These are phyloP conservation scores for Acromyrmex echinatior DNA, from an alignment of 1,140 invertebrate genomes.

Conservation along the genomic window DNA sequence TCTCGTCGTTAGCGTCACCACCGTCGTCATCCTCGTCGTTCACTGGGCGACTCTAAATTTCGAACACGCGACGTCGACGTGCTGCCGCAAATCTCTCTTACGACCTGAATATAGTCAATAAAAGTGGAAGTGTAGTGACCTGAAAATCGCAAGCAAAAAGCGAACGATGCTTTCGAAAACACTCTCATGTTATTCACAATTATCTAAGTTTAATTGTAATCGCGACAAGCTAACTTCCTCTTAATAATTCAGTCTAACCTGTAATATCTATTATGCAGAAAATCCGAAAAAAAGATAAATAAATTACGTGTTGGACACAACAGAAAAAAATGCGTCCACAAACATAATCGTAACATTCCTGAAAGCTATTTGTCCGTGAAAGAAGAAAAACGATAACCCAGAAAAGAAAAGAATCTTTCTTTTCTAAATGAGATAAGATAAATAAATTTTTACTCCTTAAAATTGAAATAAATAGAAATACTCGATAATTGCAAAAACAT, in stretches of 20 bases:
- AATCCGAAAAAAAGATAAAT: no score
- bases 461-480: neutral
- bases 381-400: neutral
- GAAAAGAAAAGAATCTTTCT: neutral
- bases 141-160: slow-evolving; percentile 1
- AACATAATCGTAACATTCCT: neutral
- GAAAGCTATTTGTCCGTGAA: neutral
- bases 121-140: slow-evolving; percentile 47
- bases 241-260: neutral
- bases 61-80: slow-evolving; percentile 32
- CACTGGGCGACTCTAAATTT: slow-evolving; percentile 61
- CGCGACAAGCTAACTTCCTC: neutral
- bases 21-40: slow-evolving; percentile 58
- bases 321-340: neutral
- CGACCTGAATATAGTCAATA: slow-evolving; percentile 7
- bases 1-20: slow-evolving; percentile 52
- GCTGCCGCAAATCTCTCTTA: neutral
- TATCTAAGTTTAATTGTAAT: neutral
- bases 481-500: neutral
- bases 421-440: neutral
- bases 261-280: neutral
- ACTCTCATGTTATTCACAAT: neutral
- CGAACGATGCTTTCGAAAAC: slow-evolving; percentile 11
- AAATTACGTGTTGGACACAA: neutral
- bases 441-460: neutral